phyloP scores from a whole-genome alignment of 1,140 invertebrate genomes.

The Agrilus planipennis region DNA sequence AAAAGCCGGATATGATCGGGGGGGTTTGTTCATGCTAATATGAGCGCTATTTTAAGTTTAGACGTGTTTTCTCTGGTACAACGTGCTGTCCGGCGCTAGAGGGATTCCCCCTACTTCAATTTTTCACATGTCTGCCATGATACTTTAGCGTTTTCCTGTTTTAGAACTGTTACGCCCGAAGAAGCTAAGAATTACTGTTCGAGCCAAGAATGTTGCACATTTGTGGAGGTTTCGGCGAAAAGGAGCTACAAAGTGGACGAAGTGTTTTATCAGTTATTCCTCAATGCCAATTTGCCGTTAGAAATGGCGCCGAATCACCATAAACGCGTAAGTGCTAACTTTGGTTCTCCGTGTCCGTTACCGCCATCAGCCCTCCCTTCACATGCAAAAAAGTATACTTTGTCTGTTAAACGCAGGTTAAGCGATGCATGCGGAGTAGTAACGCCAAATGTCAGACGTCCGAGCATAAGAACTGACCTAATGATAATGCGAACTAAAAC shows the following conservation, averaged over 20 bases:
- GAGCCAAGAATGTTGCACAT: conserved; percentile 59
- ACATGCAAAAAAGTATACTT: conserved; percentile 54
- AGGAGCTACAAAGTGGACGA: conserved; percentile 67
- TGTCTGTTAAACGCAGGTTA: conserved; percentile 65
- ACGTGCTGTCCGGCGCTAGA: no score
- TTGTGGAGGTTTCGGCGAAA: conserved; percentile 71
- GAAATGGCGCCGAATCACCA: conserved; percentile 85
- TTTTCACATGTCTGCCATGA: no score
- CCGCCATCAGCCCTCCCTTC: conserved; percentile 48
- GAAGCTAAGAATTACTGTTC: conserved; percentile 58
- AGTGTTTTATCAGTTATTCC: conserved; percentile 68
- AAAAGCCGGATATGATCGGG: no score
- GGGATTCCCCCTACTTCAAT: no score
- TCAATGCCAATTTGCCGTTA: conserved; percentile 63
- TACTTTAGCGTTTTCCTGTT: no score
- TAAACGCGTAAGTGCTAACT: conserved; percentile 53
- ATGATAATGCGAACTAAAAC: conserved; percentile 75
- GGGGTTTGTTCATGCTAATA: no score
- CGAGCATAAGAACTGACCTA: conserved; percentile 73
- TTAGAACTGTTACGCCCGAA: conserved; percentile 55
- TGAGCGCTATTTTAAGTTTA: no score
- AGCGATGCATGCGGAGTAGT: conserved; percentile 78
- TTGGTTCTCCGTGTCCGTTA: conserved; percentile 57
- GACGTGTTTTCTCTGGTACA: no score
- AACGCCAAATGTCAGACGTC: conserved; percentile 67